Percentiles rank a stretch among this genome's conserved stretches.
Conservation (phyloP, 2,888 invertebrate genomes). For the Cephonodes hylas region DNA sequence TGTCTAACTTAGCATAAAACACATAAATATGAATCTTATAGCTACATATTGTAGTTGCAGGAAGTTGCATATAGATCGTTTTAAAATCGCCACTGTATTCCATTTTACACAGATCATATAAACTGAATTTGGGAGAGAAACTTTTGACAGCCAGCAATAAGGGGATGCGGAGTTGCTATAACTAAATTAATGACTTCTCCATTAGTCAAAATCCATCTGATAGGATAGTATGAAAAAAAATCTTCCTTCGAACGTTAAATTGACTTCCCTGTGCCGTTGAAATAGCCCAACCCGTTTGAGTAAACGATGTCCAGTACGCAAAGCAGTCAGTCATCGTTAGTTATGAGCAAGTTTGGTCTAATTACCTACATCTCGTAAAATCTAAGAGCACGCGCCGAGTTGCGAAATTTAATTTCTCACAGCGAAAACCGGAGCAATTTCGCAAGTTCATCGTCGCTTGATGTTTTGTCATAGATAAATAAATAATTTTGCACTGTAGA, state of each 20-base stretch:
- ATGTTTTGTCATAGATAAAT: conserved; percentile 23
- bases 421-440: conserved; percentile 29
- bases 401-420: conserved; percentile 40
- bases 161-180: no score
- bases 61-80: no score
- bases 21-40: no score
- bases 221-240: no score
- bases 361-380: conserved; percentile 53
- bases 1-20: background rate
- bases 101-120: no score
- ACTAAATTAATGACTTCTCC: no score
- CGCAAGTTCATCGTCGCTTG: conserved; percentile 24
- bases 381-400: conserved; percentile 47
- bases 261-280: background rate
- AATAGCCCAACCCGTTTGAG: background rate
- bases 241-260: no score
- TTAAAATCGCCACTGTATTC: no score
- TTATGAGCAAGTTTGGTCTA: conserved; percentile 38
- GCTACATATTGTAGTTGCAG: no score
- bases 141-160: no score
- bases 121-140: no score
- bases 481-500: conserved; percentile 11
- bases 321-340: conserved; percentile 38
- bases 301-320: conserved; percentile 11
- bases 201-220: no score